Evolutionary conservation across 2,113 vertebrate genomes (phyloP).

Genomic region (Copsychus sechellarum): DNA sequence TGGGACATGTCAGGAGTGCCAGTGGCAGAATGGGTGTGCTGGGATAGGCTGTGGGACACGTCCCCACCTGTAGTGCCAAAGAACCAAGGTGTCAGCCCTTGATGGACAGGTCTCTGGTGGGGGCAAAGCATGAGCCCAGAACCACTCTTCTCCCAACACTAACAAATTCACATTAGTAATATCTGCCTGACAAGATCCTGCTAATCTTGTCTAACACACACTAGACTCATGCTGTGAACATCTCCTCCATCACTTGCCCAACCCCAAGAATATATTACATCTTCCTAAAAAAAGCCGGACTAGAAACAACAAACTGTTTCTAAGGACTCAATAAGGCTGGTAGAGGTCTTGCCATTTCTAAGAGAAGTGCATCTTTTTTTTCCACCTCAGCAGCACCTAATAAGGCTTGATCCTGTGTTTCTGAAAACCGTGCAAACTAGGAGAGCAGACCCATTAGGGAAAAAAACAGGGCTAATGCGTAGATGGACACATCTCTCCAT

Average conservation of each 20-base stretch:
- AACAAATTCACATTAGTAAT: background rate
- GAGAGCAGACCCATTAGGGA: background rate
- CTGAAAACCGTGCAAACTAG: background rate
- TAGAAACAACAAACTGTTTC: background rate
- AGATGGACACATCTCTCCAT: background rate
- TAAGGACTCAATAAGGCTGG: background rate
- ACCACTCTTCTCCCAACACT: accelerated
- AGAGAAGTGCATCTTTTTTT: background rate
- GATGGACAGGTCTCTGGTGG: background rate
- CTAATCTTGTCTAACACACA: background rate
- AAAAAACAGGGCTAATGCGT: background rate
- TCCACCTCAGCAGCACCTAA: background rate
- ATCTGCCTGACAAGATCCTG: background rate
- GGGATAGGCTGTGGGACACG: accelerated
- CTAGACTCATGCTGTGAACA: accelerated
- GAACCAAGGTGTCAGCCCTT: background rate
- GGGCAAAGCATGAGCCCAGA: background rate
- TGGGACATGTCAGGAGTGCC: background rate
- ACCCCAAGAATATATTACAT: background rate
- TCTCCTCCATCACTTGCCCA: background rate
- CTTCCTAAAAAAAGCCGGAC: background rate
- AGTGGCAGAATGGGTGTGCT: background rate
- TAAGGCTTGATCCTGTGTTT: background rate
- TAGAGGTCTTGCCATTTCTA: background rate
- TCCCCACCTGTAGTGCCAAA: background rate